phyloP scores from a whole-genome alignment of 2,113 vertebrate species.

The Microcebus lehilahytsara region DNA sequence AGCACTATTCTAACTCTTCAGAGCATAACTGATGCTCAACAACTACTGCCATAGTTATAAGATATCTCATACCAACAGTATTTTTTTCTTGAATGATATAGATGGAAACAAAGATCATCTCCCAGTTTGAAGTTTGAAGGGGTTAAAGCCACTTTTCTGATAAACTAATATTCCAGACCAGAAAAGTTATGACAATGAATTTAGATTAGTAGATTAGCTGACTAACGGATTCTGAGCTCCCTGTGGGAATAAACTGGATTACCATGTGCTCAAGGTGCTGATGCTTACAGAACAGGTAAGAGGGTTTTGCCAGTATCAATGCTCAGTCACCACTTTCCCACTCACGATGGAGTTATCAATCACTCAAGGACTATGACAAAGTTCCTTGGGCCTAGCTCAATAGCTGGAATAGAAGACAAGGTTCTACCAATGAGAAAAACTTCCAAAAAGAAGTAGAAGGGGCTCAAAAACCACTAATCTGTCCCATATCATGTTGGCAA shows the following conservation, averaged over 20 bases:
- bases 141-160: neutral
- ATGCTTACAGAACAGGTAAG: neutral
- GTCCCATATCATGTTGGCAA: neutral
- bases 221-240: neutral
- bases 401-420: neutral
- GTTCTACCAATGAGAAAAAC: neutral
- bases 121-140: neutral
- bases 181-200: neutral
- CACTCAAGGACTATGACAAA: neutral
- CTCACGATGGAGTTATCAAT: neutral
- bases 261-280: fast-evolving
- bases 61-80: neutral
- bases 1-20: no score
- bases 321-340: neutral
- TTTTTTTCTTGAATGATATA: neutral
- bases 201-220: neutral
- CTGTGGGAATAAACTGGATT: neutral
- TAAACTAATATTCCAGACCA: neutral
- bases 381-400: neutral
- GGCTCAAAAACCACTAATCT: neutral
- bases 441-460: neutral
- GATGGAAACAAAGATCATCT: neutral
- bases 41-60: neutral
- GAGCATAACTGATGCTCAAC: neutral
- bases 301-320: neutral